Evolutionary conservation across 2,797 vertebrate genomes (phyloP), one percentile per base, ranked within the genome.

Genomic region (Sebastes flavidus): DNA sequence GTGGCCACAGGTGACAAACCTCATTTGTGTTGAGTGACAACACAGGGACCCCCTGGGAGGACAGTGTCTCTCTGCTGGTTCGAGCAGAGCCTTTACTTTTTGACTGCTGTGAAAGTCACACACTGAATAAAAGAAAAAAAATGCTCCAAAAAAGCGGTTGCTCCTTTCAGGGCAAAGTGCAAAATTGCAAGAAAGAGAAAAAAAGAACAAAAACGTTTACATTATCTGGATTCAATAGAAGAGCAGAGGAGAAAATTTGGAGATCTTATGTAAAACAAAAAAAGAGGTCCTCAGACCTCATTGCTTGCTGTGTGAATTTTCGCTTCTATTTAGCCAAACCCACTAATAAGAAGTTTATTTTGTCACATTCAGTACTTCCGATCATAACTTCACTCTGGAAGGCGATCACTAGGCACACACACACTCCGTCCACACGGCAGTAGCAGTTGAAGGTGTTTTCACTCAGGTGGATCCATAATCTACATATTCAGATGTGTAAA

Each of bases 91-190:
- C 73, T 34, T 27, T 67, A 75, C 81, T 74, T 36, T 82, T 46
- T 78, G 78, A 88, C 81, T 82, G 85, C 86, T 92, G 79, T 87
- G 76, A 83, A 89, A 93, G 90, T 92, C 77, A 18, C 67, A 94
- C 87, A 93, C 91, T 92, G 92, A 92, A 89, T 80, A 87, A 81
- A 88, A 80, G 24, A 67, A 59, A 67, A 75, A 82, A 82, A 82
- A 82, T 27, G 52, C 56, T 58, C 52, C 12, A 54, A 69, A 22
- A 59, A 58, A n/a, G 4, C 2, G 2, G 12, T 25, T 7, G 12
- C 63, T 79, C 84, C 58, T 59, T 78, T 73, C 38, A 59, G 55
- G 70, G 77, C 67, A 42, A 82, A 65, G 74, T 68, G 71, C 70
- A 80, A 81, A 77, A 78, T 46, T 79, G 16, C 13, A 24, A 84